Percentiles rank a stretch among this genome's conserved stretches.
These are phyloP conservation scores for Abrostola tripartita DNA, from an alignment of 2,888 invertebrate genomes.

Conservation along the genomic window DNA sequence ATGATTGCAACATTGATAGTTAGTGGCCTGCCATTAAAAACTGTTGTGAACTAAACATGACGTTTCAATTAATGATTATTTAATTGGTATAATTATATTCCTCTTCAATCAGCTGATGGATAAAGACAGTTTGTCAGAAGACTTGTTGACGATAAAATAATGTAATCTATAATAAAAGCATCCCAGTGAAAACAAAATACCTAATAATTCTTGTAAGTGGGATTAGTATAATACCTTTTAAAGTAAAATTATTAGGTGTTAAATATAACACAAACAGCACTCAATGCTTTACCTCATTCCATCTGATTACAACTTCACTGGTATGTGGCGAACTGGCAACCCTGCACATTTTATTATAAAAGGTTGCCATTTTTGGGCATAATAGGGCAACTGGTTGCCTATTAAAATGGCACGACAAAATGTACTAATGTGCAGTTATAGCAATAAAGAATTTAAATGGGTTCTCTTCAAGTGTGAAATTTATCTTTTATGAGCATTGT, in stretches of 20 bases:
- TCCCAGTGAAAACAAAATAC: too few relatives aligned
- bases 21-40: not conserved
- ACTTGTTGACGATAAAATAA: too few relatives aligned
- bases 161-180: too few relatives aligned
- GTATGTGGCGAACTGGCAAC: constrained; percentile 16
- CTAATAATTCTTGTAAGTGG: too few relatives aligned
- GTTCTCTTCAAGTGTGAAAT: constrained; percentile 57
- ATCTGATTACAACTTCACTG: constrained; percentile 21
- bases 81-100: too few relatives aligned
- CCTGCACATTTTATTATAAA: constrained; percentile 58
- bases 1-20: constrained; percentile 1
- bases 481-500: constrained; percentile 40
- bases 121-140: too few relatives aligned
- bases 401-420: constrained; percentile 39
- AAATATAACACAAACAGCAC: not conserved
- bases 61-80: not conserved
- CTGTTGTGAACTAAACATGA: not conserved
- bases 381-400: constrained; percentile 36
- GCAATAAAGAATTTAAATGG: constrained; percentile 57
- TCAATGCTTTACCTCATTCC: constrained; percentile 19
- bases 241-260: not conserved
- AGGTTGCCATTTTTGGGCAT: constrained; percentile 59
- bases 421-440: constrained; percentile 46
- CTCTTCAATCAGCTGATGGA: too few relatives aligned
- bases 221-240: not conserved